Conservation (phyloP, 1,140 invertebrate species). For the Drosophila auraria region DNA sequence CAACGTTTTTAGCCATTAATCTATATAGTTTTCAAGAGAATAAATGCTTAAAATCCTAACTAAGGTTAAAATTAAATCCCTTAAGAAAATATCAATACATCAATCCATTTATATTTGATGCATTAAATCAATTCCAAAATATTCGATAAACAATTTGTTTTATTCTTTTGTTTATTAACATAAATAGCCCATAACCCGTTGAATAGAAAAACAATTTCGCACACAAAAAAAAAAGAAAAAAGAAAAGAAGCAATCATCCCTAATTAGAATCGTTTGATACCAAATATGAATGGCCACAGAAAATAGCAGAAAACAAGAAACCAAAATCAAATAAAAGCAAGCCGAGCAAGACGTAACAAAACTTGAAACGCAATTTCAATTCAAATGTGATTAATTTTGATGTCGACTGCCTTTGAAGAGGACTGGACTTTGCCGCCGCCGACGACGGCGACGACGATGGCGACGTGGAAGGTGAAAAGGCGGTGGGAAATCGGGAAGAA, state of each 20-base stretch:
- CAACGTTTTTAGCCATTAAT: too few relatives aligned
- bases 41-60: too few relatives aligned
- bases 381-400: constrained; percentile 76
- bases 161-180: background rate
- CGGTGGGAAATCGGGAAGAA: background rate
- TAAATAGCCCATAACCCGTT: background rate
- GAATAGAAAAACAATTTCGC: background rate
- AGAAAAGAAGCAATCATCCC: constrained; percentile 21
- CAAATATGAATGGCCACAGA: constrained; percentile 34
- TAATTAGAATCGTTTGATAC: constrained; percentile 42
- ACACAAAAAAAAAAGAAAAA: background rate
- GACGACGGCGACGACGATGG: background rate
- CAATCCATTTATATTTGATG: background rate
- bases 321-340: constrained; percentile 37
- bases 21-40: too few relatives aligned
- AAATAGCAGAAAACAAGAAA: constrained; percentile 21
- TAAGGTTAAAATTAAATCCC: too few relatives aligned
- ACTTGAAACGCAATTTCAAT: constrained; percentile 72
- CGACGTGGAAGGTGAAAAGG: constrained; percentile 1
- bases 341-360: constrained; percentile 19
- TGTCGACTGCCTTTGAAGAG: constrained; percentile 64
- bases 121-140: background rate
- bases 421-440: constrained; percentile 18
- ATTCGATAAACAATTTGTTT: background rate
- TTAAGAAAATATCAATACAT: too few relatives aligned